These are phyloP conservation scores for Sinocyclocheilus maitianheensis DNA, from an alignment of 2,113 vertebrate species.

Conservation along the genomic window DNA sequence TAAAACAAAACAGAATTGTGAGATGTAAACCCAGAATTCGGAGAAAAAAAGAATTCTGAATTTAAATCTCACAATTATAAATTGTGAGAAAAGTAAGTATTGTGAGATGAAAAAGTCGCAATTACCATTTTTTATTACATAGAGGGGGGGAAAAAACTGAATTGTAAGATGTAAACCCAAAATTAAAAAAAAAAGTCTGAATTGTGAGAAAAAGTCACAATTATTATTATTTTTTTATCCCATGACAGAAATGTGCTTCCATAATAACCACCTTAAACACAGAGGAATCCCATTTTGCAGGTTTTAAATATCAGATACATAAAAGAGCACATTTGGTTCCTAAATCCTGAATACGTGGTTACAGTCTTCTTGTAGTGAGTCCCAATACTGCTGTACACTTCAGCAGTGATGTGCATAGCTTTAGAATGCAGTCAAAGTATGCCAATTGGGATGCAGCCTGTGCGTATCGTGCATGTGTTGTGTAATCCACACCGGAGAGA, in stretches of 20 bases:
- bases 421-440: slow-evolving; percentile 15
- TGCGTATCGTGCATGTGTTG: slow-evolving; percentile 11
- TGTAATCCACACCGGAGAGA: slow-evolving; percentile 21
- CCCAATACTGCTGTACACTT: neutral
- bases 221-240: neutral
- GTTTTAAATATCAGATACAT: neutral
- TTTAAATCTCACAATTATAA: too few relatives aligned
- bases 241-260: neutral
- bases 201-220: too few relatives aligned
- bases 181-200: too few relatives aligned
- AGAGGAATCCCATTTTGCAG: neutral
- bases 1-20: too few relatives aligned
- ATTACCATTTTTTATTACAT: neutral
- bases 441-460: neutral
- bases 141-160: too few relatives aligned
- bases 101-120: too few relatives aligned
- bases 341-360: neutral
- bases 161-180: too few relatives aligned
- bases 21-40: too few relatives aligned
- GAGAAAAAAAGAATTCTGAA: too few relatives aligned
- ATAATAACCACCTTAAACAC: neutral
- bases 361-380: neutral
- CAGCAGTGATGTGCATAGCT: neutral
- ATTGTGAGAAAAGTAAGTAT: too few relatives aligned
- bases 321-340: neutral